Evolutionary conservation across 2,113 vertebrate species (phyloP), one percentile per base, ranked within the genome.

Genomic region (Silurus meridionalis): DNA sequence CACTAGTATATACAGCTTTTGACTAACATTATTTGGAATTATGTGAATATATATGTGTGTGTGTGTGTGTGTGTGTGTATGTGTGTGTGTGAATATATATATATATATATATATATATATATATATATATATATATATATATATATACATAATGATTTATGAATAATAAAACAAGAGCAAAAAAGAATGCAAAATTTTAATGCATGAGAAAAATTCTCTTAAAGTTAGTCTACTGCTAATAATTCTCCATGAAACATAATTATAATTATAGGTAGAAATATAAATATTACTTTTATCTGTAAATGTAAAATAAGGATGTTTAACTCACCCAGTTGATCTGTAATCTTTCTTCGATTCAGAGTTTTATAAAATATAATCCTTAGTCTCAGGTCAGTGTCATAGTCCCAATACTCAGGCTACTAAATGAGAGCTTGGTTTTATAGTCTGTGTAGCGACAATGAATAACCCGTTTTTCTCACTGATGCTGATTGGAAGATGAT

Each of bases 321-420:
- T 53, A 60, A 74, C 86, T 78, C 52, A 86, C 85, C 85, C n/a
- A 46, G 21, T 19, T 86, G 25, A 2, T 75, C 23, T 71, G 28
- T 58, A 17, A 69, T 58, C 50, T 81, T 37, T 37, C 37, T 37
- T 55, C 14, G 15, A 10, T 10, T 80, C 46, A 80, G 17, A 80
- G 55, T 21, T 9, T 13, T 25, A 77, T 80, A 61, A 46, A 80
- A 60, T 57, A 46, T 48, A 61, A 8, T 55, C 52, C 8, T 67
- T 37, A 83, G 17, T 46, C 4, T 58, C 28, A 48, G 28, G 53
- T 46, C 19, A 23, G 67, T 58, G 21, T 60, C 52, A 46, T 8
- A 15, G 48, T 72, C 9, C 19, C 52, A 48, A 9, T 63, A 23
- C 6, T 75, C 23, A 84, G 7, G 21, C 4, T 63, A 46, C 11